A percentile compares a stretch with the other conserved stretches of the same genome.
Conservation (phyloP, 2,113 vertebrate genomes). For the Tragelaphus buxtoni region DNA sequence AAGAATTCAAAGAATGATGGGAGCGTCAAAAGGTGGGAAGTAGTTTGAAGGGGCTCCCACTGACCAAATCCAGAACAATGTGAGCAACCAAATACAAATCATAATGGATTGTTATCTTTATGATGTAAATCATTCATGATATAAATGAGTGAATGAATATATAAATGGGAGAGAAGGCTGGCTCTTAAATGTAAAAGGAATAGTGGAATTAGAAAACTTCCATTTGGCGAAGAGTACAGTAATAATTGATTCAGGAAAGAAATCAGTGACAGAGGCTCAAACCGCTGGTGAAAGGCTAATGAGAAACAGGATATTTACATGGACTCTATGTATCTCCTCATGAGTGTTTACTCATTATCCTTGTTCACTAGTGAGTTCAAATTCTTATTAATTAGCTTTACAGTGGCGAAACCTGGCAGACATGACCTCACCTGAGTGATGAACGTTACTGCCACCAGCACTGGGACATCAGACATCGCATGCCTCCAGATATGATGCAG, state of each 20-base stretch:
- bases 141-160: not conserved
- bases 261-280: too few species aligned
- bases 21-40: not conserved
- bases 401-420: not conserved
- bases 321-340: not conserved
- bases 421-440: not conserved
- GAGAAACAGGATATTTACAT: not conserved
- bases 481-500: rapidly evolving
- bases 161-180: not conserved
- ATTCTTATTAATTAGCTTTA: not conserved
- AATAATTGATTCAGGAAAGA: not conserved
- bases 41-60: not conserved
- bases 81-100: not conserved
- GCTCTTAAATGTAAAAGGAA: not conserved
- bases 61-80: not conserved
- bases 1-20: not conserved
- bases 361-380: not conserved
- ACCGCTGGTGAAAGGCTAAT: not conserved
- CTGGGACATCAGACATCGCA: rapidly evolving
- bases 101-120: not conserved
- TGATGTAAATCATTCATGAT: not conserved
- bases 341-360: not conserved
- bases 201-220: not conserved
- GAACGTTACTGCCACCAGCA: not conserved
- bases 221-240: not conserved